Evolutionary conservation across 2,113 vertebrate species (phyloP), one percentile per base, ranked within the genome.

Genomic region (Corydoras sp.): DNA sequence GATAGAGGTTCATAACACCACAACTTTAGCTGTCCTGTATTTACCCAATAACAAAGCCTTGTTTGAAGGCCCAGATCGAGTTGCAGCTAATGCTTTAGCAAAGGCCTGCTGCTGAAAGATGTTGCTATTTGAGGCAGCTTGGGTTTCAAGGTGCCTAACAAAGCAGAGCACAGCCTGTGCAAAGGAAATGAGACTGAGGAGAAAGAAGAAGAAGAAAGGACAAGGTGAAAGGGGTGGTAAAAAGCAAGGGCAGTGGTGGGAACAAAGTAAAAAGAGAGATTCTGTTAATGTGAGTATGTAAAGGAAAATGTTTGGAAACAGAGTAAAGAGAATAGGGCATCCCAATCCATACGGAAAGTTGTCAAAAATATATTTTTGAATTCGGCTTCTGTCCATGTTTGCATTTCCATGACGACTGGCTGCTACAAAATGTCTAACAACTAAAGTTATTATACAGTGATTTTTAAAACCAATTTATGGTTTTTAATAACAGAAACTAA

Each of bases 61-160:
- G 75, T 76, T 75, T 72, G 74, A 76, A 62, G 65, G 72, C 67
- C 18, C 65, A 74, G 77, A 80, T 81, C 80, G 50, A 67, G 71
- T 81, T 80, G 75, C 80, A 80, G 68, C 77, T 81, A 81, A 80
- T 80, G 77, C 78, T 77, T 71, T 73, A 72, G 80, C 72, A 74
- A 77, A 76, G 79, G 59, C 70, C 75, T 75, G 72, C 75, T 70
- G 75, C 65, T 81, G 77, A 81, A 74, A 74, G 80, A 81, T 77
- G 61, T 73, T 71, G 76, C 78, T 79, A 76, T 80, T 80, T 73
- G 75, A 78, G 63, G 66, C 71, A 55, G 77, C 67, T 79, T 73
- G 61, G 77, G 79, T 81, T 81, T 81, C 79, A 81, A 79, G 72
- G 77, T 79, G 72, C 65, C 65, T 72, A 76, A 78, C 74, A 78